Conservation (phyloP, 2,113 vertebrate species). For the Charina bottae region DNA sequence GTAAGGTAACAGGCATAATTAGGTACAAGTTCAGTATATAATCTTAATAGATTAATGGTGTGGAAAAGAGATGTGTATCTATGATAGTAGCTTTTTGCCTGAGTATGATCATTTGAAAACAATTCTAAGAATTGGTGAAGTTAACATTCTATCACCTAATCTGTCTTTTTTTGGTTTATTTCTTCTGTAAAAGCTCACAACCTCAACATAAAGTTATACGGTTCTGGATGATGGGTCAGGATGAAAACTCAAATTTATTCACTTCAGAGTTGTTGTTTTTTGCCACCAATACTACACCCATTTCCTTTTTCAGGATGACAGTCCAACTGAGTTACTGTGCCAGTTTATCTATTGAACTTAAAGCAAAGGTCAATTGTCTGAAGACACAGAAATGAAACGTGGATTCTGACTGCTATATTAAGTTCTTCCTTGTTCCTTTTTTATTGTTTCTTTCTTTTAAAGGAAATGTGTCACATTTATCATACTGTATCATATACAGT, state of each 20-base stretch:
- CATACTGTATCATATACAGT: background rate
- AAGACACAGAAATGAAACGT: background rate
- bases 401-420: background rate
- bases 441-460: background rate
- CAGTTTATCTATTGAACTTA: background rate
- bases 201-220: background rate
- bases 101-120: background rate
- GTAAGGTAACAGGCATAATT: too few species aligned
- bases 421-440: background rate
- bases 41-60: too few species aligned
- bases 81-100: background rate
- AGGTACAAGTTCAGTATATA: too few species aligned
- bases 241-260: background rate
- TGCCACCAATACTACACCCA: background rate
- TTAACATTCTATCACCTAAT: background rate
- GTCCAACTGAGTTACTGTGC: background rate
- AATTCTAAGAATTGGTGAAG: background rate
- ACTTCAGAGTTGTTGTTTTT: background rate
- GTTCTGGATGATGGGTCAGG: background rate
- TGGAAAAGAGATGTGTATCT: too few species aligned
- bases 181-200: background rate
- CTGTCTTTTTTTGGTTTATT: background rate
- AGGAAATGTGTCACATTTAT: background rate
- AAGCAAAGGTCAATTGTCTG: background rate
- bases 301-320: background rate